Percentiles rank a stretch among this genome's conserved stretches.
phyloP scores from a whole-genome alignment of 2,888 invertebrate genomes.

The Philaethria dido region DNA sequence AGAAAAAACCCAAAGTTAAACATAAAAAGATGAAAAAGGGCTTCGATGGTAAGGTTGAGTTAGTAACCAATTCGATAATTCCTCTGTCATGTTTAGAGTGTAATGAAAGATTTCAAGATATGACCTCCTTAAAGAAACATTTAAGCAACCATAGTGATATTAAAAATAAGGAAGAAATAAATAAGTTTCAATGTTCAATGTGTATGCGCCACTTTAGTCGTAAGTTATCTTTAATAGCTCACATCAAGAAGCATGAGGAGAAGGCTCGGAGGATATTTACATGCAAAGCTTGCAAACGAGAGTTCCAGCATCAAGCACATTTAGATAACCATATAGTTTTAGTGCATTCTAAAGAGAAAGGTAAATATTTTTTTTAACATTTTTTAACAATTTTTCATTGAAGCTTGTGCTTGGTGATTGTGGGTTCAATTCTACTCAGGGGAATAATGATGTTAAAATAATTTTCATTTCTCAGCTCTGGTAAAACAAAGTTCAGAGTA shows the following conservation, averaged over 20 bases:
- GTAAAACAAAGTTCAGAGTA: too few relatives aligned
- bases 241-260: conserved; percentile 64
- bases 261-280: conserved; percentile 56
- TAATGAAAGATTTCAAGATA: conserved; percentile 13
- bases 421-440: too few relatives aligned
- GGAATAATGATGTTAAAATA: too few relatives aligned
- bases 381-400: too few relatives aligned
- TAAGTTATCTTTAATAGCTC: conserved; percentile 59
- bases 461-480: too few relatives aligned
- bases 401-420: too few relatives aligned
- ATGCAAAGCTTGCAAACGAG: conserved; percentile 71
- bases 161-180: conserved; percentile 32
- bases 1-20: conserved; percentile 23
- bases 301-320: conserved; percentile 82
- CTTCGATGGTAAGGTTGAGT: conserved; percentile 33
- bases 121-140: conserved; percentile 26
- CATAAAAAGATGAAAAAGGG: conserved; percentile 34
- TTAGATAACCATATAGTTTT: conserved; percentile 79
- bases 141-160: conserved; percentile 30
- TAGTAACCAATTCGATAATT: conserved; percentile 39
- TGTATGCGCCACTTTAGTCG: conserved; percentile 69
- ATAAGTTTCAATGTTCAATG: conserved; percentile 59
- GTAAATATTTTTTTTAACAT: neutral
- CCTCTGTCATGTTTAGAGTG: conserved; percentile 35
- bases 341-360: conserved; percentile 72